These are phyloP conservation scores for Pegoplata infirma DNA, from an alignment of 2,888 invertebrate genomes.

Conservation along the genomic window DNA sequence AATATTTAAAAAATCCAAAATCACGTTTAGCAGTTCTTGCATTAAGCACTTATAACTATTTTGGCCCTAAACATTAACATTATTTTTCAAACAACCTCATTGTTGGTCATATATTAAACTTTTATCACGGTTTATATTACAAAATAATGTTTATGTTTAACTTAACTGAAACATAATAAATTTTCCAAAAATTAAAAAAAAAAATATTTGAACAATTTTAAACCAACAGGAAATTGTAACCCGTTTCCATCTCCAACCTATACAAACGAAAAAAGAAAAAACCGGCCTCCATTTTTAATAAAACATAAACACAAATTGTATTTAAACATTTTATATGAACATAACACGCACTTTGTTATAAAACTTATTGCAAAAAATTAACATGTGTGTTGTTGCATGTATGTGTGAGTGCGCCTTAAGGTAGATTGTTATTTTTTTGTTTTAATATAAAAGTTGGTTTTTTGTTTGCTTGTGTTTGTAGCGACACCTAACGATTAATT, in stretches of 20 bases:
- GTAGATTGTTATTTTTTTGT: conserved; percentile 6
- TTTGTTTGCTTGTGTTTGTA: conserved; percentile 56
- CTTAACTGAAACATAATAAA: conserved; percentile 50
- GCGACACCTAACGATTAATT: conserved; percentile 75
- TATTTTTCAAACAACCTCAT: not conserved
- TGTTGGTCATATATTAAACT: conserved; percentile 50
- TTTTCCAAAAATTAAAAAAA: conserved; percentile 16
- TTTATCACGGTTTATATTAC: conserved; percentile 56
- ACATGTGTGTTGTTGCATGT: not conserved
- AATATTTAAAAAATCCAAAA: conserved; percentile 5
- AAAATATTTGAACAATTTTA: conserved; percentile 30
- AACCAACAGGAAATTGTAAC: conserved; percentile 57
- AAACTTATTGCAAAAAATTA: not conserved
- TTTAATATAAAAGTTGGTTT: conserved; percentile 9
- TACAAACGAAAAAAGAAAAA: not conserved
- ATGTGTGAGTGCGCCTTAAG: not conserved
- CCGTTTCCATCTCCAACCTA: conserved; percentile 21
- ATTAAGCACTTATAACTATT: too few species aligned
- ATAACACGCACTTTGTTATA: conserved; percentile 43
- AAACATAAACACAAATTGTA: conserved; percentile 33
- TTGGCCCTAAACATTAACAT: not conserved
- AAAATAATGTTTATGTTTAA: conserved; percentile 45
- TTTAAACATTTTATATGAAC: conserved; percentile 42
- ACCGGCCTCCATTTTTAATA: conserved; percentile 5
- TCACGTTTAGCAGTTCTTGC: too few species aligned